Percentiles rank a stretch among this genome's conserved stretches.
phyloP scores from a whole-genome alignment of 2,888 invertebrate species.

The Mystacides longicornis region DNA sequence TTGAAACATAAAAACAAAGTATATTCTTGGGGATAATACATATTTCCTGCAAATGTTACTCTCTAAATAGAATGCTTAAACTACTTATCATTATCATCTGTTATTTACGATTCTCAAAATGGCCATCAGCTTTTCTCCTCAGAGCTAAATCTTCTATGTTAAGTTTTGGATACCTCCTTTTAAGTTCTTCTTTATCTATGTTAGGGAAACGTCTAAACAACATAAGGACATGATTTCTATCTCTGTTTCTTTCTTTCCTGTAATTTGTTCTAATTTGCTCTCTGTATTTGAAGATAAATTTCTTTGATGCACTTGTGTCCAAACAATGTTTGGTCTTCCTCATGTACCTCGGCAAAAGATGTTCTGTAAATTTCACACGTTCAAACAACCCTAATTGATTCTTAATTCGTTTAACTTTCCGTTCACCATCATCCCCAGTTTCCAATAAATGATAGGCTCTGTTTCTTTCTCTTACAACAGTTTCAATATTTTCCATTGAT shows the following conservation, averaged over 20 bases:
- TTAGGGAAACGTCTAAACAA: constrained; percentile 70
- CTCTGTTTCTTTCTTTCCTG: constrained; percentile 52
- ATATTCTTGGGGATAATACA: background rate
- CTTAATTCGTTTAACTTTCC: constrained; percentile 53
- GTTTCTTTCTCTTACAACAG: constrained; percentile 87
- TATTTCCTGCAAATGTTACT: background rate
- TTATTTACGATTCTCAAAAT: constrained; percentile 34
- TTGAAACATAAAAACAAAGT: too few relatives aligned
- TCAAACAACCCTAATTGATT: constrained; percentile 56
- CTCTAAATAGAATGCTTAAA: background rate
- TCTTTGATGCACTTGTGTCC: constrained; percentile 50
- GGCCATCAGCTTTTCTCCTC: constrained; percentile 53
- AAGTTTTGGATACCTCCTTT: constrained; percentile 67
- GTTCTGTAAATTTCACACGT: constrained; percentile 52
- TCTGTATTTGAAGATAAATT: constrained; percentile 53
- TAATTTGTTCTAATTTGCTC: constrained; percentile 57
- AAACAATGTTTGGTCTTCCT: constrained; percentile 50
- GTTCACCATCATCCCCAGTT: constrained; percentile 78
- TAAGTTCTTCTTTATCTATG: constrained; percentile 61
- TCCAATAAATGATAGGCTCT: constrained; percentile 83
- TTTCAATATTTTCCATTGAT: constrained; percentile 90
- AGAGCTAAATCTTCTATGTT: constrained; percentile 60
- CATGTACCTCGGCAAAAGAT: constrained; percentile 58
- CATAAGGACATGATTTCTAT: constrained; percentile 60
- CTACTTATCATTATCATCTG: background rate